These are phyloP conservation scores for Pontoporia blainvillei DNA, from an alignment of 2,113 vertebrate species.

Conservation along the genomic window DNA sequence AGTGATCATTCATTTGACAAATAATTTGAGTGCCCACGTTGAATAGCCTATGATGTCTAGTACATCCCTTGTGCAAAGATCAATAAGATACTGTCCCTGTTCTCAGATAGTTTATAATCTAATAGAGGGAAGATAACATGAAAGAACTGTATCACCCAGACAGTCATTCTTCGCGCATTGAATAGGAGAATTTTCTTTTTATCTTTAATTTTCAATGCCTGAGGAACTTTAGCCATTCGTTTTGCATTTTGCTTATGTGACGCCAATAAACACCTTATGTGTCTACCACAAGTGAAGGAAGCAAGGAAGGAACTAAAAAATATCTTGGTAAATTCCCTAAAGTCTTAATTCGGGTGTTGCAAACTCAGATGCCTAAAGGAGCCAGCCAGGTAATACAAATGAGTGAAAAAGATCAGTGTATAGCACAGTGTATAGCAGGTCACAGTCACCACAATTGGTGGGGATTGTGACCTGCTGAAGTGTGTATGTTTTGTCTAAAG, in stretches of 20 bases:
- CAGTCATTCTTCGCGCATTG: background rate
- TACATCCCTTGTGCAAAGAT: background rate
- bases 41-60: background rate
- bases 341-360: slow-evolving; percentile 8
- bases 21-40: background rate
- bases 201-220: background rate
- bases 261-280: background rate
- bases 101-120: background rate
- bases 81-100: background rate
- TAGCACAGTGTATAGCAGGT: background rate
- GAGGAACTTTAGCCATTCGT: background rate
- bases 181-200: slow-evolving; percentile 28
- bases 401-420: background rate
- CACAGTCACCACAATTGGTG: background rate
- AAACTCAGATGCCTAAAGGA: background rate
- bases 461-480: slow-evolving; percentile 36
- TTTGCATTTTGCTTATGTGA: slow-evolving; percentile 29
- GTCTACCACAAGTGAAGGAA: background rate
- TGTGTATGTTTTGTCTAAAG: slow-evolving; percentile 44
- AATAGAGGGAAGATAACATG: background rate
- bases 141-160: background rate
- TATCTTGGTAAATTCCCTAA: slow-evolving; percentile 19
- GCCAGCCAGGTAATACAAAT: background rate
- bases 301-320: background rate
- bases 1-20: slow-evolving; percentile 8